Evolutionary conservation across 1,140 invertebrate genomes (phyloP).

Genomic region (Scaptomyza pallida): DNA sequence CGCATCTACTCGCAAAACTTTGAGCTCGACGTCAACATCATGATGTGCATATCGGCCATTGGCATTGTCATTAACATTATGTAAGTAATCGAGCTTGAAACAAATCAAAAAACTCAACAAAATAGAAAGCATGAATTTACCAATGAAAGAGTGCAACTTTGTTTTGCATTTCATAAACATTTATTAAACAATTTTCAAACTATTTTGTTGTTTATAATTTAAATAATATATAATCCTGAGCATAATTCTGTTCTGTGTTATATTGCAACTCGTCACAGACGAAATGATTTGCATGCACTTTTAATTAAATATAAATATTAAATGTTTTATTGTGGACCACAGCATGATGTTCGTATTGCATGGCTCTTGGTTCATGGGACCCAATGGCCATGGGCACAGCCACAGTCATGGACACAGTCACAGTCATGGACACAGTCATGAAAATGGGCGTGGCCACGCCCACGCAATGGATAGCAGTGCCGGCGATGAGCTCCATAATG

Average conservation of each 20-base stretch:
- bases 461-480: neutral
- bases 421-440: constrained; percentile 33
- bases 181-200: too few species aligned
- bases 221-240: neutral
- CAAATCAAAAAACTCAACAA: too few species aligned
- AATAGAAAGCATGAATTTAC: too few species aligned
- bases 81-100: constrained; percentile 85
- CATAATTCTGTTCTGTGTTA: neutral
- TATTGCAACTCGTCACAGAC: constrained; percentile 9
- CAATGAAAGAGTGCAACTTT: too few species aligned
- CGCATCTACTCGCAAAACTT: constrained; percentile 90
- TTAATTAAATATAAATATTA: constrained; percentile 45
- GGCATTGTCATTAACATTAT: constrained; percentile 94
- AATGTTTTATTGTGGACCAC: constrained; percentile 34
- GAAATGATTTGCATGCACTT: constrained; percentile 10
- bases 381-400: constrained; percentile 55
- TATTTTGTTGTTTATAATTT: too few species aligned
- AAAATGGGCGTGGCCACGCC: constrained; percentile 10
- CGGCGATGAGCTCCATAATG: constrained; percentile 39
- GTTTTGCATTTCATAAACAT: too few species aligned
- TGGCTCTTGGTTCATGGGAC: constrained; percentile 85
- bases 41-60: constrained; percentile 93
- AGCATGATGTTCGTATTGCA: constrained; percentile 91
- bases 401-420: constrained; percentile 46
- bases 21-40: constrained; percentile 91